A percentile compares a stretch with the other conserved stretches of the same genome.
phyloP scores from a whole-genome alignment of 2,797 vertebrate species.

The Poeciliopsis infans region DNA sequence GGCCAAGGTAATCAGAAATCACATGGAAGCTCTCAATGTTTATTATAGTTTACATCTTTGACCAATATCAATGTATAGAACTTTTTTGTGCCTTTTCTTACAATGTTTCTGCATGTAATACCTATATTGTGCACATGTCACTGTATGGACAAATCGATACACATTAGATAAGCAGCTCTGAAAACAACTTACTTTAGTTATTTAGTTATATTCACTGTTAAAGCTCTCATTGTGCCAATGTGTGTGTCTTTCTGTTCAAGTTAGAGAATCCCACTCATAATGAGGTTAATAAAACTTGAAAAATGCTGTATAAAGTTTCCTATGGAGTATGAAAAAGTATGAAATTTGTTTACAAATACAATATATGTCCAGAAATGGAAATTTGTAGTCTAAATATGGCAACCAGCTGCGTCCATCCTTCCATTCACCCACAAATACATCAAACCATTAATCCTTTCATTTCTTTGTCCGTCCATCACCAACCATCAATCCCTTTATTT shows the following conservation, averaged over 20 bases:
- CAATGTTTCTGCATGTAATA: neutral
- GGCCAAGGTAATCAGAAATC: slow-evolving; percentile 78
- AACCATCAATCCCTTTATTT: neutral
- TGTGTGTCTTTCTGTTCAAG: neutral
- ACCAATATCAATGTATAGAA: neutral
- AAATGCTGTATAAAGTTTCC: neutral
- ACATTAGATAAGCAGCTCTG: neutral
- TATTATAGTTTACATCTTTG: neutral
- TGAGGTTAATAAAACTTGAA: neutral
- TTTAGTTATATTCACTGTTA: neutral
- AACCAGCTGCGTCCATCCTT: neutral
- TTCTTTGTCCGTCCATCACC: neutral
- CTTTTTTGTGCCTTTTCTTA: neutral
- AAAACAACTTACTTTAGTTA: too few species aligned
- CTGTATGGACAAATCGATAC: neutral
- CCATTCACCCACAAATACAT: neutral
- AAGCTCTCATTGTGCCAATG: neutral
- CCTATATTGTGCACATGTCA: neutral
- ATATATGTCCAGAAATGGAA: neutral
- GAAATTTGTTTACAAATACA: neutral
- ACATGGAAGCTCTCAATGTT: neutral
- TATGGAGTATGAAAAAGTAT: neutral
- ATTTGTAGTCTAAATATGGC: neutral
- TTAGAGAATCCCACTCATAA: neutral
- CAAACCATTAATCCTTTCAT: neutral